phyloP scores from a whole-genome alignment of 1,140 invertebrate genomes.

The Lordiphosa stackelbergi region DNA sequence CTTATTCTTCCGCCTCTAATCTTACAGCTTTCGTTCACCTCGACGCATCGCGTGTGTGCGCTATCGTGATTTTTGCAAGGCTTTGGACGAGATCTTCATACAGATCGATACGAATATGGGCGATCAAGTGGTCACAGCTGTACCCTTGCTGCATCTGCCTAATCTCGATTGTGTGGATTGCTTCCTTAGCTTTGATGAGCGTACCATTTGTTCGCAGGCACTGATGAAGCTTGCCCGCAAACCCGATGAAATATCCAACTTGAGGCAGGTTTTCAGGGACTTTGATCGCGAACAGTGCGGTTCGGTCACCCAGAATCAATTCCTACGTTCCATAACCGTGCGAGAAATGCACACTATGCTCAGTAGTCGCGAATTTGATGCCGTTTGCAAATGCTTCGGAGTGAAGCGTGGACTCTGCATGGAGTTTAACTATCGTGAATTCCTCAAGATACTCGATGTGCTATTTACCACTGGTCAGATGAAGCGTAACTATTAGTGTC shows the following conservation, averaged over 20 bases:
- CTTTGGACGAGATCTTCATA: slow-evolving; percentile 83
- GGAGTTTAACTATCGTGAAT: slow-evolving; percentile 73
- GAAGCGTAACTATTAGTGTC: slow-evolving; percentile 64
- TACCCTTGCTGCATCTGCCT: slow-evolving; percentile 82
- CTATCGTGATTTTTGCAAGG: slow-evolving; percentile 81
- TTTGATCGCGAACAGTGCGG: slow-evolving; percentile 82
- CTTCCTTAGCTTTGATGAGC: slow-evolving; percentile 85
- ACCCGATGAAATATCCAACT: slow-evolving; percentile 82
- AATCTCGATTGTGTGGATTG: slow-evolving; percentile 80
- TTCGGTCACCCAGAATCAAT: slow-evolving; percentile 80
- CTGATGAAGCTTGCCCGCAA: slow-evolving; percentile 82
- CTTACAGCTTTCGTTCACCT: slow-evolving; percentile 80
- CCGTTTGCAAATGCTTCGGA: slow-evolving; percentile 83
- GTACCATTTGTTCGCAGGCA: slow-evolving; percentile 79
- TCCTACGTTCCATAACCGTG: slow-evolving; percentile 81
- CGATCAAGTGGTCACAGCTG: slow-evolving; percentile 77
- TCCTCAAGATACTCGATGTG: slow-evolving; percentile 65
- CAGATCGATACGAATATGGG: slow-evolving; percentile 82
- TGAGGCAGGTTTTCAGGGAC: slow-evolving; percentile 79
- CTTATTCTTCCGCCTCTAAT: background rate
- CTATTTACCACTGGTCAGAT: slow-evolving; percentile 61
- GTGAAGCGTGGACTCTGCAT: slow-evolving; percentile 78
- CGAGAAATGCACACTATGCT: slow-evolving; percentile 81
- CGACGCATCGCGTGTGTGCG: slow-evolving; percentile 80
- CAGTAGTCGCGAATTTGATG: slow-evolving; percentile 81